Base-by-base conservation (phyloP, 2,113 vertebrate species). In the Elachura formosa region DNA sequence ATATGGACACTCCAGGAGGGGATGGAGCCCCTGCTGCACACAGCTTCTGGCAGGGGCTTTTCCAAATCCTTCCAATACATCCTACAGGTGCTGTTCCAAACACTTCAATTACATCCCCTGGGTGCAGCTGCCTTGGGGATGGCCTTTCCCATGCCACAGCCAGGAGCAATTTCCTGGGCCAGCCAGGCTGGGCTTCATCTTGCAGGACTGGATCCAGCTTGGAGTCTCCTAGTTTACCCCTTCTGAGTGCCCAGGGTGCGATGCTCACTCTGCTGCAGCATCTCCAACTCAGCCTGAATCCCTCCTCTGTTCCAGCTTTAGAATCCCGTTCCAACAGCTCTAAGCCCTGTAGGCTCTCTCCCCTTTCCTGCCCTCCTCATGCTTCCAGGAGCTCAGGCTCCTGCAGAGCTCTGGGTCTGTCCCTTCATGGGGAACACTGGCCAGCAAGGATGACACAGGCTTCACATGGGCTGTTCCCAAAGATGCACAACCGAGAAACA, bases 151-250 rank as follows among this genome's bases (percentile, higher is more conserved):
- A 8, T 14, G 43, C 29, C 1, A 4, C 45, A 71, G 26, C 0
- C 11, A 46, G 33, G 29, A 78, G 11, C 6, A 29, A 38, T 49
- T 31, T 43, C 33, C 62, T 51, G 52, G 29, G 12, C 20, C 43
- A 71, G 43, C 52, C 29, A 18, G 23, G 33, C 49, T 45, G 48
- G 34, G 21, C 34, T 61, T 51, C 12, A 6, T n/a, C 38, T 34
- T 43, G 13, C 1, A 1, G 75, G 38, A 15, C 55, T 82, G 55
- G 41, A 62, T 54, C 46, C 43, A 36, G 21, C 43, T 51, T 4
- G 0, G 2, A 61, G 38, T 15, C 14, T 26, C 6, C 33, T 0
- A 0, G 24, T 78, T 46, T n/a, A 22, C 3, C 6, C 58, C 38
- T 84, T 25, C 18, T 62, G 72, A 83, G 34, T 46, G 48, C 10